A percentile compares a stretch with the other conserved stretches of the same genome.
Evolutionary conservation across 2,113 vertebrate genomes (phyloP).

Genomic region (Phrynocephalus versicolor): DNA sequence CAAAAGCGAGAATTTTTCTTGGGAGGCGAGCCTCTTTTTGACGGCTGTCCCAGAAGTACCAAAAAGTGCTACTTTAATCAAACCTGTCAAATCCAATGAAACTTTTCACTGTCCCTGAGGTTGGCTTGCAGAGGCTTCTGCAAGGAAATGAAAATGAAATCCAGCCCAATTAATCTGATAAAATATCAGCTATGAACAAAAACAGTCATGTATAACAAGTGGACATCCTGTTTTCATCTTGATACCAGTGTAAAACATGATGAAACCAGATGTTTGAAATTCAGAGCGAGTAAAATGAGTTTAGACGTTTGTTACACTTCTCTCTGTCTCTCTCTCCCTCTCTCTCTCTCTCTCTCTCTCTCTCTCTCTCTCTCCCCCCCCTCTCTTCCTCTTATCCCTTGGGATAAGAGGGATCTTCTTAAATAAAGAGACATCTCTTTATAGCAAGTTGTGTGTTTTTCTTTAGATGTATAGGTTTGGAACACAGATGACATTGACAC

Average conservation of each 20-base stretch:
- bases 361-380: too few species aligned
- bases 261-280: not conserved
- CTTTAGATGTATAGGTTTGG: not conserved
- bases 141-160: slow-evolving; percentile 41
- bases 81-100: too few species aligned
- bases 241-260: not conserved
- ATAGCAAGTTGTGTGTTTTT: not conserved
- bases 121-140: not conserved
- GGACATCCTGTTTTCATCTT: not conserved
- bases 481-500: too few species aligned
- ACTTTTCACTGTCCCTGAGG: too few species aligned
- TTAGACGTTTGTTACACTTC: not conserved
- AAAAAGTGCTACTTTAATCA: too few species aligned
- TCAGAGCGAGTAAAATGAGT: not conserved
- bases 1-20: too few species aligned
- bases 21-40: too few species aligned
- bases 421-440: not conserved
- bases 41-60: too few species aligned
- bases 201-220: slow-evolving; percentile 7
- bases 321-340: not conserved
- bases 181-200: not conserved
- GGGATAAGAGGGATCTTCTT: too few species aligned
- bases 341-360: too few species aligned
- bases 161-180: slow-evolving; percentile 22
- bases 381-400: too few species aligned